Conservation (phyloP, 2,797 vertebrate genomes). For the Myotis pilosus region DNA sequence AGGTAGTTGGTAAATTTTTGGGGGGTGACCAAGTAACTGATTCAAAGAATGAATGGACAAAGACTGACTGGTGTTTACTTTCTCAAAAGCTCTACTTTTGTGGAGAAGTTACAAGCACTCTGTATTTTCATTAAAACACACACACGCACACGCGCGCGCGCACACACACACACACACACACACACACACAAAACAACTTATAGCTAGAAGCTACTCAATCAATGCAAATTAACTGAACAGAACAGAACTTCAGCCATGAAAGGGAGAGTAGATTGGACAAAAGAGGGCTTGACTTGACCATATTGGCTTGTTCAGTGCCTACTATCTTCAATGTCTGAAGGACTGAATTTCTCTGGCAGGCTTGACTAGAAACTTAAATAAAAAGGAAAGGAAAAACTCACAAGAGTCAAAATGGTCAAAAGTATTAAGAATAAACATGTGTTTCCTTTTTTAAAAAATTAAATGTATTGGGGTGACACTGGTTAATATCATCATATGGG, state of each 20-base stretch:
- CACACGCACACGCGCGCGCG: too few relatives aligned
- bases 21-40: not conserved
- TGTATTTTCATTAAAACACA: not conserved
- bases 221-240: conserved; percentile 30
- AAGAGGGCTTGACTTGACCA: conserved; percentile 30
- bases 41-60: conserved; percentile 24
- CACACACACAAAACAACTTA: not conserved
- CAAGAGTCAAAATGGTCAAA: not conserved
- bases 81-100: conserved; percentile 36
- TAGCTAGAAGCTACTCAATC: not conserved
- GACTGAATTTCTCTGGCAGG: not conserved
- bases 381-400: not conserved
- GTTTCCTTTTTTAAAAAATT: not conserved
- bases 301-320: not conserved
- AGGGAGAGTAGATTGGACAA: not conserved
- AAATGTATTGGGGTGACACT: not conserved
- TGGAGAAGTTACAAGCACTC: not conserved
- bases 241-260: not conserved
- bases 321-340: not conserved
- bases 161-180: too few relatives aligned
- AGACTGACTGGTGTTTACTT: not conserved
- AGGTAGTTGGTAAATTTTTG: not conserved
- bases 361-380: not conserved
- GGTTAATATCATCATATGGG: not conserved
- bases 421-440: conserved; percentile 5